A percentile compares a stretch with the other conserved stretches of the same genome.
phyloP scores from a whole-genome alignment of 2,888 invertebrate genomes.

The Antitype chi region DNA sequence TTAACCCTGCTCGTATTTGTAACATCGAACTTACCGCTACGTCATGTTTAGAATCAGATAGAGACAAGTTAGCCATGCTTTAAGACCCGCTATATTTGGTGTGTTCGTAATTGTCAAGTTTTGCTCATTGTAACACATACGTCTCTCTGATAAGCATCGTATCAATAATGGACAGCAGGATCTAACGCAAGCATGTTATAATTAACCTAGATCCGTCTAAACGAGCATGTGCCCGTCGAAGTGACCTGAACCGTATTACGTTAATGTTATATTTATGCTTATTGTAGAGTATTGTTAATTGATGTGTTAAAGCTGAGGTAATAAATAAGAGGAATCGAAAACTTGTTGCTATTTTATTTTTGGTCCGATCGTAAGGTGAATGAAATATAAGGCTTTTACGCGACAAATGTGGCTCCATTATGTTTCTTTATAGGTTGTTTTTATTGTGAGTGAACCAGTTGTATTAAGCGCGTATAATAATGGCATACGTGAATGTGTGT shows the following conservation, averaged over 20 bases:
- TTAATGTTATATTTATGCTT: slow-evolving; percentile 75
- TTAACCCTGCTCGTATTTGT: slow-evolving; percentile 16
- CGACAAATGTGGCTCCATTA: slow-evolving; percentile 31
- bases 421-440: slow-evolving; percentile 32
- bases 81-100: slow-evolving; percentile 34
- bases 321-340: slow-evolving; percentile 88
- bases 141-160: slow-evolving; percentile 35
- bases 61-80: slow-evolving; percentile 23
- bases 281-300: slow-evolving; percentile 78
- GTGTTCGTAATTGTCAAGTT: slow-evolving; percentile 36
- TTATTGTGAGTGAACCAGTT: slow-evolving; percentile 66
- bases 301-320: slow-evolving; percentile 85
- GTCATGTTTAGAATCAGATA: slow-evolving; percentile 24
- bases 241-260: slow-evolving; percentile 79
- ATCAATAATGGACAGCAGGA: slow-evolving; percentile 42
- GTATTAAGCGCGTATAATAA: slow-evolving; percentile 64
- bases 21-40: slow-evolving; percentile 23
- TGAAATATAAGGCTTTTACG: slow-evolving; percentile 27
- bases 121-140: slow-evolving; percentile 36
- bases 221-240: slow-evolving; percentile 65
- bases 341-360: slow-evolving; percentile 56
- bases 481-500: slow-evolving; percentile 73
- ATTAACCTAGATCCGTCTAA: slow-evolving; percentile 72
- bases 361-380: slow-evolving; percentile 33
- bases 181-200: slow-evolving; percentile 35